Conservation (phyloP, 2,888 invertebrate genomes). For the Marronus borbonicus region DNA sequence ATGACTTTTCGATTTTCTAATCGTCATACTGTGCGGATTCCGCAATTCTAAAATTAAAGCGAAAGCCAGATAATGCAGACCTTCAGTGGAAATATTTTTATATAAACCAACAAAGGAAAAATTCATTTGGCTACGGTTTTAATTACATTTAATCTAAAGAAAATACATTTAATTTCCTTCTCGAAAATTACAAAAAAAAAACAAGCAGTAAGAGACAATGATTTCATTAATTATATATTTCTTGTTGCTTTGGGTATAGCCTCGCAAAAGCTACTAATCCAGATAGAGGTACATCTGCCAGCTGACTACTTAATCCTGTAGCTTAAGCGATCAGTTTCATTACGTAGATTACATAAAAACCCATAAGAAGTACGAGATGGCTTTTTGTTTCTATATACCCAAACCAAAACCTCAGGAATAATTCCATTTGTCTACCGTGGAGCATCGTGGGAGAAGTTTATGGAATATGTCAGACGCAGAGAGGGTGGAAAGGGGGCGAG, state of each 20-base stretch:
- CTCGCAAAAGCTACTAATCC: constrained; percentile 63
- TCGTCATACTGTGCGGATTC: not conserved
- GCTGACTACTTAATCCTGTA: constrained; percentile 64
- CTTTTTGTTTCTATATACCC: constrained; percentile 17
- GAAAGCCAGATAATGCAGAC: too few species aligned
- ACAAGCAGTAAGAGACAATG: constrained; percentile 12
- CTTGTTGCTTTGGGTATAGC: constrained; percentile 62
- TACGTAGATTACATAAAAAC: constrained; percentile 56
- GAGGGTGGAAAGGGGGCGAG: too few species aligned
- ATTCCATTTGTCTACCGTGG: constrained; percentile 26
- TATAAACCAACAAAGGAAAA: not conserved
- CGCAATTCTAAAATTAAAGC: too few species aligned
- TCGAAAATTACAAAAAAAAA: not conserved
- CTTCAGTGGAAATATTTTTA: too few species aligned
- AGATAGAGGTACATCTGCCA: constrained; percentile 64
- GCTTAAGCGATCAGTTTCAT: constrained; percentile 64
- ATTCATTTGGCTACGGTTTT: not conserved
- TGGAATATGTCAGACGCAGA: too few species aligned
- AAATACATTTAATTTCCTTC: constrained; percentile 10
- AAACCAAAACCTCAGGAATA: constrained; percentile 30
- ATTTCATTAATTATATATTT: constrained; percentile 66
- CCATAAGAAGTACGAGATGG: constrained; percentile 30
- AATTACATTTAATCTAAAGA: not conserved
- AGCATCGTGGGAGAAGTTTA: not conserved
- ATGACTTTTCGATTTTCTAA: not conserved